phyloP scores from a whole-genome alignment of 1,140 invertebrate genomes.

The Saccostrea cuccullata region DNA sequence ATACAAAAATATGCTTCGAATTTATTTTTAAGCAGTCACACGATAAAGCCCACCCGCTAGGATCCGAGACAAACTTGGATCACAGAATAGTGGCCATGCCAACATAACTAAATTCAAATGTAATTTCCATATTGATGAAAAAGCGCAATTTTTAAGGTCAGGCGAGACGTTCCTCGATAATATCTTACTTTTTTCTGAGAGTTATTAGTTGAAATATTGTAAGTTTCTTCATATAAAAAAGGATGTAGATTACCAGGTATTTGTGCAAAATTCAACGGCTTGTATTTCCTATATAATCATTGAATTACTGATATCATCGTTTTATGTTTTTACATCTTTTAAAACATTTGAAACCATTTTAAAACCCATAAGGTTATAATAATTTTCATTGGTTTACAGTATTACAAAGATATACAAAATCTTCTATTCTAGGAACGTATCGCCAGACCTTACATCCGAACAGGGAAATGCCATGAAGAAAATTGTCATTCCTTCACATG shows the following conservation, averaged over 20 bases:
- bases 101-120: not conserved
- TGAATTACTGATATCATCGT: too few species aligned
- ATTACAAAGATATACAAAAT: too few species aligned
- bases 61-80: constrained; percentile 26
- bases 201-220: too few species aligned
- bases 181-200: too few species aligned
- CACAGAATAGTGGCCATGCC: not conserved
- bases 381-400: too few species aligned
- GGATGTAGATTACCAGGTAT: not conserved
- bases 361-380: too few species aligned
- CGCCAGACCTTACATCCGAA: not conserved
- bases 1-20: constrained; percentile 28
- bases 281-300: too few species aligned
- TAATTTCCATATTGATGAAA: not conserved
- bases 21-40: constrained; percentile 17
- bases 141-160: not conserved
- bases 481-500: not conserved
- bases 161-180: too few species aligned
- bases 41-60: constrained; percentile 30
- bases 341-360: too few species aligned
- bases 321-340: too few species aligned
- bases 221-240: not conserved
- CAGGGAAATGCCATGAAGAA: not conserved
- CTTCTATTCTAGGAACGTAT: too few species aligned
- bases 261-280: too few species aligned